Base-by-base conservation (phyloP, 2,113 vertebrate species). In the Cochlearius cochlearius region DNA sequence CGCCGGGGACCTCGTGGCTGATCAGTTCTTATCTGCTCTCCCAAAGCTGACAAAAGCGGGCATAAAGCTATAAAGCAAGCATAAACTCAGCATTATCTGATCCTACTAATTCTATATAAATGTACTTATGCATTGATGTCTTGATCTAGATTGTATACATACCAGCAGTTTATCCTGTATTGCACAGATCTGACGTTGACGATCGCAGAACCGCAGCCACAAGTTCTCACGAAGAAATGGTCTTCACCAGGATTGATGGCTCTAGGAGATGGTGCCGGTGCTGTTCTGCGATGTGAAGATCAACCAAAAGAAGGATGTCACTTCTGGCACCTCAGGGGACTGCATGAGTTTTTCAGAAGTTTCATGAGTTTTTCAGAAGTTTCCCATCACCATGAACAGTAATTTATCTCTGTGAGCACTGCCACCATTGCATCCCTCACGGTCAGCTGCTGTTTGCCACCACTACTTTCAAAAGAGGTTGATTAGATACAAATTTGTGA, bases 1-100 rank as follows among this genome's bases (percentile, higher is more conserved):
- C 1, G 2, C 27, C 1, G 1, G 9, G 27, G 14, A 38, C n/a
- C 7, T 72, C 0, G 0, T 38, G 25, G 25, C 45, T 10, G 2
- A 13, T 50, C 53, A 21, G 13, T 66, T 82, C 43, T 67, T 59
- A 50, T 5, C 62, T 90, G 71, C 17, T 76, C 16, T 68, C 58
- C 39, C 36, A 82, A 87, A 82, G n/a, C 58, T 92, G 88, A 47
- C n/a, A 72, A 82, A 90, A 92, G 17, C 13, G 83, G n/a, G 16
- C 22, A 58, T 39, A 52, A 75, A 71, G 17, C 39, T 85, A 2
- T 41, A 79, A 76, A 52, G 41, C 1, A 3, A 89, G 16, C 21
- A 49, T n/a, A 77, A 66, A 66, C 15, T 32, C 19, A 7, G n/a
- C n/a, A 39, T 86, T 68, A 60, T 58, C 53, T 69, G 34, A 39